Conservation (phyloP, 2,797 vertebrate species). For the Rhinophrynus dorsalis region DNA sequence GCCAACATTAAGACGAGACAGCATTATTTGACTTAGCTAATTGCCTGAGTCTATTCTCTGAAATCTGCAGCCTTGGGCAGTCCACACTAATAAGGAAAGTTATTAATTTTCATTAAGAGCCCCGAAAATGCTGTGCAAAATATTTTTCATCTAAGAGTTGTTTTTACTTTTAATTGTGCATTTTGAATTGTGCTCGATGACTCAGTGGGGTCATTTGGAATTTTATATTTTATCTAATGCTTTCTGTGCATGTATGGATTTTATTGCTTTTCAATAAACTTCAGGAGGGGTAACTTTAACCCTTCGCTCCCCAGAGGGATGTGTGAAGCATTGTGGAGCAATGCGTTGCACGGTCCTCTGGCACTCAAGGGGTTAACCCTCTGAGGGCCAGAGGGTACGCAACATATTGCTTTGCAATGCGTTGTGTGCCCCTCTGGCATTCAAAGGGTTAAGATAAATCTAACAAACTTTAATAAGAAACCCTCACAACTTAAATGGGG, state of each 20-base stretch:
- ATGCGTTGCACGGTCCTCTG: too few relatives aligned
- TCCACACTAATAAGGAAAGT: constrained; percentile 64
- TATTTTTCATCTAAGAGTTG: constrained; percentile 66
- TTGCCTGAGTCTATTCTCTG: constrained; percentile 72
- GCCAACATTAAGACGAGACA: constrained; percentile 61
- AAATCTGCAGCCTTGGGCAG: constrained; percentile 61
- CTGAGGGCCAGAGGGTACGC: not conserved
- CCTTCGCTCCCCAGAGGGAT: constrained; percentile 54
- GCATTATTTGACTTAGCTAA: constrained; percentile 66
- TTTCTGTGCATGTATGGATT: constrained; percentile 4
- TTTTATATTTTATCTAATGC: constrained; percentile 27
- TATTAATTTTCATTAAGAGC: constrained; percentile 77
- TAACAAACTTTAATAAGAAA: too few relatives aligned
- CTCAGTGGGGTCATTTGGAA: constrained; percentile 18
- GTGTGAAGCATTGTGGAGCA: too few relatives aligned
- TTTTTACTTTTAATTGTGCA: constrained; percentile 59
- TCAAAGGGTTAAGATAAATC: too few relatives aligned
- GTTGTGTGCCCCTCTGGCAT: too few relatives aligned
- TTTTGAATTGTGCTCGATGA: constrained; percentile 56
- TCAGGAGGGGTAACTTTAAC: not conserved
- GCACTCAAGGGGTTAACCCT: too few relatives aligned
- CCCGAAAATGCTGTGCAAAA: constrained; percentile 62
- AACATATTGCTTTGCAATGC: too few relatives aligned
- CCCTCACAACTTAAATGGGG: too few relatives aligned
- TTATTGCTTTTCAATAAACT: constrained; percentile 15